These are phyloP conservation scores for Drosophila flavopinicola DNA, from an alignment of 2,888 invertebrate species.

Conservation along the genomic window DNA sequence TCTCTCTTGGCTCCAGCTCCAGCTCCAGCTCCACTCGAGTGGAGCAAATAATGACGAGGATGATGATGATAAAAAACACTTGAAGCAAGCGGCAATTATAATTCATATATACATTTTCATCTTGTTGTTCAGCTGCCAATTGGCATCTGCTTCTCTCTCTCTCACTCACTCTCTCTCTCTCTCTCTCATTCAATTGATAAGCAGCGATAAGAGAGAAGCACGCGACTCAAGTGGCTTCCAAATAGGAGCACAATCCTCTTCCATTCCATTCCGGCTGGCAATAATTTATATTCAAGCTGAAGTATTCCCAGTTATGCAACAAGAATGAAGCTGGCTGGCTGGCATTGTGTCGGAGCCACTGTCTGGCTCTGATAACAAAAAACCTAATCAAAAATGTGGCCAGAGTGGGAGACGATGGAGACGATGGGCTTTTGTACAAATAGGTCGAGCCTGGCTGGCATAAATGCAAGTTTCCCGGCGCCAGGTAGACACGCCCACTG, in stretches of 20 bases:
- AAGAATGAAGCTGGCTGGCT: neutral
- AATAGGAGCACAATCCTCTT: neutral
- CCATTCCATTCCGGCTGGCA: neutral
- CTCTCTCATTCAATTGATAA: constrained; percentile 48
- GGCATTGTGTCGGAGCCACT: constrained; percentile 15
- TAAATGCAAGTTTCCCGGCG: constrained; percentile 8
- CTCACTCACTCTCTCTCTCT: constrained; percentile 28
- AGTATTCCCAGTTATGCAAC: constrained; percentile 20
- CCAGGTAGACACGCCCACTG: constrained; percentile 32
- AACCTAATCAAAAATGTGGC: constrained; percentile 49
- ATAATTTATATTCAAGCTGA: constrained; percentile 20
- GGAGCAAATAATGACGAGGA: neutral
- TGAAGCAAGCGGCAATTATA: constrained; percentile 54
- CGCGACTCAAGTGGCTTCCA: constrained; percentile 23
- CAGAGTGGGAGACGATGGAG: neutral
- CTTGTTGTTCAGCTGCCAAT: constrained; percentile 9
- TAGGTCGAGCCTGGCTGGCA: constrained; percentile 28
- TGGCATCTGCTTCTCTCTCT: constrained; percentile 12
- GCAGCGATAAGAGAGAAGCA: constrained; percentile 42
- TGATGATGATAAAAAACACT: constrained; percentile 35
- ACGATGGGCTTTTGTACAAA: constrained; percentile 9
- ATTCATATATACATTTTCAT: constrained; percentile 27
- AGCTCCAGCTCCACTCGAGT: neutral
- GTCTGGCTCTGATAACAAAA: constrained; percentile 43
- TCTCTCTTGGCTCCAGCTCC: constrained; percentile 2